Evolutionary conservation across 1,140 invertebrate species (phyloP).

Genomic region (Megalonaias nervosa): DNA sequence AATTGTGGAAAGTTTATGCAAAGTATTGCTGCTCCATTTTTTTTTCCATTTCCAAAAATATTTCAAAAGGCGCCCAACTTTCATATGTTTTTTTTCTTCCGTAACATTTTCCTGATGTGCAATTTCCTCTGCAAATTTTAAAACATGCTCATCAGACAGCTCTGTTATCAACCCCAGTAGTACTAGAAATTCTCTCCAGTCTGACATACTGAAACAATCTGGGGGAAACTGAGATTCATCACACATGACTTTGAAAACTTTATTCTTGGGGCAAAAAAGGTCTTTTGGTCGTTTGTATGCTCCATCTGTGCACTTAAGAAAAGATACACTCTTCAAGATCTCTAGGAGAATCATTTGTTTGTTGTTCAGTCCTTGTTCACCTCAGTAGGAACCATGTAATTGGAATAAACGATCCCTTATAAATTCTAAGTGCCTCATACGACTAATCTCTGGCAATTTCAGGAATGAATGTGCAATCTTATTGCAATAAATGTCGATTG

Average conservation of each 20-base stretch:
- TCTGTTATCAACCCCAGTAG: neutral
- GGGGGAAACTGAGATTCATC: neutral
- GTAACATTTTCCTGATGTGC: too few relatives aligned
- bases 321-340: neutral
- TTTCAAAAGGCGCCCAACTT: too few relatives aligned
- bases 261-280: neutral
- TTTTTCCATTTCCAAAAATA: too few relatives aligned
- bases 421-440: neutral
- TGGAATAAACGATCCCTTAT: neutral
- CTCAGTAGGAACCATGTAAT: neutral
- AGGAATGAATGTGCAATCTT: neutral
- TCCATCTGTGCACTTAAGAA: slow-evolving; percentile 1
- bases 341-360: neutral
- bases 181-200: slow-evolving; percentile 12
- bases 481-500: too few relatives aligned
- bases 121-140: slow-evolving; percentile 9
- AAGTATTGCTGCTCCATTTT: too few relatives aligned
- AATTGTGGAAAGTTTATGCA: too few relatives aligned
- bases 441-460: neutral
- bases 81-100: too few relatives aligned
- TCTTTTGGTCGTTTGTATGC: neutral
- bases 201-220: neutral
- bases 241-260: neutral
- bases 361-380: neutral
- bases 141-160: neutral